Percentiles rank a stretch among this genome's conserved stretches.
phyloP scores from a whole-genome alignment of 64 coral and sea anemone genomes.

The Montipora efflorescens region DNA sequence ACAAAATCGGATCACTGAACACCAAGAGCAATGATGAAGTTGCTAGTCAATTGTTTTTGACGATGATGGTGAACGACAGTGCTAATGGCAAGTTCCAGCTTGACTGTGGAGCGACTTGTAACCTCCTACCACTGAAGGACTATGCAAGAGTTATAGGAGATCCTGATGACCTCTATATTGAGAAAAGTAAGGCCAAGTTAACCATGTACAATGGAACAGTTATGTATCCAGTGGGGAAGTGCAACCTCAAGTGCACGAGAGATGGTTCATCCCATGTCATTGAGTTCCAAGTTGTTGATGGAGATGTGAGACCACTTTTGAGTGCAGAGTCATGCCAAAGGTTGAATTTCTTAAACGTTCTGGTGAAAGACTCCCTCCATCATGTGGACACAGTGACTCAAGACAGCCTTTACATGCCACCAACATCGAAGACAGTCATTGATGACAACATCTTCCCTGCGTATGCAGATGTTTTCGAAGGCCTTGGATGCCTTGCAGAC shows the following conservation, averaged over 20 bases:
- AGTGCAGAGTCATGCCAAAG: too few species aligned
- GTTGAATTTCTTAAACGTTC: too few species aligned
- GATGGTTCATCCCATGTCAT: neutral
- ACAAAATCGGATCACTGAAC: constrained; percentile 9
- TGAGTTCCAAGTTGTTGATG: too few species aligned
- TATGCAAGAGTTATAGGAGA: constrained; percentile 26
- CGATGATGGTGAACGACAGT: constrained; percentile 34
- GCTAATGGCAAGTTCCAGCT: constrained; percentile 31
- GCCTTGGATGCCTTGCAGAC: too few species aligned
- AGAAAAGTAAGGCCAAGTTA: constrained; percentile 4
- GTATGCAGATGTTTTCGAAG: too few species aligned
- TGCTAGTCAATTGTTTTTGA: neutral
- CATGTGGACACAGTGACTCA: too few species aligned
- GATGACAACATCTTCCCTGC: too few species aligned
- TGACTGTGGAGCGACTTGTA: constrained; percentile 43
- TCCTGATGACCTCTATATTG: constrained; percentile 7
- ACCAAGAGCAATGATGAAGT: neutral
- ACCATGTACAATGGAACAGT: constrained; percentile 1
- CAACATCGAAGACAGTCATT: too few species aligned
- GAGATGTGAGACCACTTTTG: too few species aligned
- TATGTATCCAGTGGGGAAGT: neutral
- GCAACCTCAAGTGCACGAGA: constrained; percentile 24
- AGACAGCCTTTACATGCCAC: too few species aligned
- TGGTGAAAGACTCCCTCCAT: too few species aligned
- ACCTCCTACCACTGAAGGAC: constrained; percentile 37